phyloP scores from a whole-genome alignment of 2,888 invertebrate genomes.

The Drosophila algonquin region DNA sequence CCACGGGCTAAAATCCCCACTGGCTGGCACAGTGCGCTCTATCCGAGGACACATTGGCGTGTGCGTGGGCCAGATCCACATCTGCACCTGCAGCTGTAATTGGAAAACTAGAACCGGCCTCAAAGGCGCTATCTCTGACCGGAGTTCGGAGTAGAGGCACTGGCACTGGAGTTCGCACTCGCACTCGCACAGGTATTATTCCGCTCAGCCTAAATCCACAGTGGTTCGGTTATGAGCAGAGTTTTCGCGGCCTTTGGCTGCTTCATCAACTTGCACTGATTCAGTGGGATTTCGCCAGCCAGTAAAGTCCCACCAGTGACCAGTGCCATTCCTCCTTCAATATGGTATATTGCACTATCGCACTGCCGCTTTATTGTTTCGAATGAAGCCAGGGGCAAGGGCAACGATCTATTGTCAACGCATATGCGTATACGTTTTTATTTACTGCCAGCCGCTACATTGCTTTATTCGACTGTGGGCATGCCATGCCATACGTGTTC shows the following conservation, averaged over 20 bases:
- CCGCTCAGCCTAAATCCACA: slow-evolving; percentile 22
- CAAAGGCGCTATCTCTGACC: slow-evolving; percentile 1
- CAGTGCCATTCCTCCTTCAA: background rate
- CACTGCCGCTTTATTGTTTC: slow-evolving; percentile 59
- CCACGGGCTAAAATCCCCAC: slow-evolving; percentile 9
- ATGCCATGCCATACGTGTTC: background rate
- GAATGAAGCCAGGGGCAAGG: slow-evolving; percentile 42
- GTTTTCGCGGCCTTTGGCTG: slow-evolving; percentile 38
- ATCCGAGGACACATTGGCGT: slow-evolving; percentile 17
- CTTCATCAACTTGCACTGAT: slow-evolving; percentile 49
- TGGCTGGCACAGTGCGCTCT: background rate
- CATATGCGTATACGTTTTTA: slow-evolving; percentile 53
- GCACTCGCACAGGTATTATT: slow-evolving; percentile 24
- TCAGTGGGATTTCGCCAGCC: slow-evolving; percentile 6
- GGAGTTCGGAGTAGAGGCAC: background rate
- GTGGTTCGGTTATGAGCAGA: slow-evolving; percentile 30
- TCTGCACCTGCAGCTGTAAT: slow-evolving; percentile 16
- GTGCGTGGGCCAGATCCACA: background rate
- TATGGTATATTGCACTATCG: slow-evolving; percentile 30
- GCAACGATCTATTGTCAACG: slow-evolving; percentile 56
- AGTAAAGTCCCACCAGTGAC: background rate
- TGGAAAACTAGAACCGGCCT: slow-evolving; percentile 13
- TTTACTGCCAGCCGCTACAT: slow-evolving; percentile 53
- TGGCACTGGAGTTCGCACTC: background rate
- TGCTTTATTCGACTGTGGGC: slow-evolving; percentile 18